Evolutionary conservation across 1,140 invertebrate genomes (phyloP).

Genomic region (Belonocnema kinseyi): DNA sequence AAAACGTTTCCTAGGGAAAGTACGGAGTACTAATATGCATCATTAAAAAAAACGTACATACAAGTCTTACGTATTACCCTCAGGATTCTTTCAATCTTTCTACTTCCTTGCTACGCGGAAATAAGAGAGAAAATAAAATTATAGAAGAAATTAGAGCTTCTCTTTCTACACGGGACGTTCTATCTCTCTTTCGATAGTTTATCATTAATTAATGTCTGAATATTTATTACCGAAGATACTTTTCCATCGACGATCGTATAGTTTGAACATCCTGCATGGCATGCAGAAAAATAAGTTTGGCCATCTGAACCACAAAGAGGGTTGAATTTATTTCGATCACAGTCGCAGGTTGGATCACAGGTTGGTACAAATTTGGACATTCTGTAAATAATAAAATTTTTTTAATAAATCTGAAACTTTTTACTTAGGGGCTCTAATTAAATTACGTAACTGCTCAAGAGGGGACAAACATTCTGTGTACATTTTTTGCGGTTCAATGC

Average conservation of each 20-base stretch:
- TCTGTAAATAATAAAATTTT: constrained; percentile 51
- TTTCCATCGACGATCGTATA: constrained; percentile 79
- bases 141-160: not conserved
- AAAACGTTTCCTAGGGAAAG: constrained; percentile 21
- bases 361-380: constrained; percentile 76
- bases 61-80: not conserved
- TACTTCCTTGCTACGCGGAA: not conserved
- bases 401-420: constrained; percentile 27
- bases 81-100: not conserved
- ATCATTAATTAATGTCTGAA: not conserved
- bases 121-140: not conserved
- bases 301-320: constrained; percentile 89
- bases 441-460: too few relatives aligned
- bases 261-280: constrained; percentile 89
- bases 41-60: not conserved
- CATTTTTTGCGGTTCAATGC: not conserved
- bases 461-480: too few relatives aligned
- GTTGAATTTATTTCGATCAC: constrained; percentile 85
- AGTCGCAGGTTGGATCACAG: constrained; percentile 83
- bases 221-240: constrained; percentile 74
- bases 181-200: not conserved
- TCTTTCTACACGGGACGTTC: too few relatives aligned
- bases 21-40: constrained; percentile 32
- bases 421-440: too few relatives aligned
- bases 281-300: constrained; percentile 90